phyloP scores from a whole-genome alignment of 2,113 vertebrate species.

The Calyptomena viridis region DNA sequence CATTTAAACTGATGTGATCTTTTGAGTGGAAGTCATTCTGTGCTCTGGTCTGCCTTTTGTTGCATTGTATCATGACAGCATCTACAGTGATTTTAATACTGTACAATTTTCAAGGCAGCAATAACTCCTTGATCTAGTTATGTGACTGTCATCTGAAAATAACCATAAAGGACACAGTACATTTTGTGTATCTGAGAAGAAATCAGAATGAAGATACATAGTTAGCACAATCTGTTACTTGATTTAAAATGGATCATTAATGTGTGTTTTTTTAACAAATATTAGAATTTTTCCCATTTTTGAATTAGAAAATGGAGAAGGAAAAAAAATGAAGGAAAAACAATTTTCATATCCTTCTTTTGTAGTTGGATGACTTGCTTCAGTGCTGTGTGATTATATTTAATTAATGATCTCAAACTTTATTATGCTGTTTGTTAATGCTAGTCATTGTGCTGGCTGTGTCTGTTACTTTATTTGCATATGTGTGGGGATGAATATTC shows the following conservation, averaged over 20 bases:
- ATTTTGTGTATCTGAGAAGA: background rate
- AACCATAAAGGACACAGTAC: background rate
- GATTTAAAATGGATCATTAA: background rate
- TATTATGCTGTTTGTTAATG: constrained; percentile 13
- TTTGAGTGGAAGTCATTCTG: background rate
- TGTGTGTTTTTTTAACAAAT: background rate
- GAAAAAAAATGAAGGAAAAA: background rate
- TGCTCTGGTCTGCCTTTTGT: background rate
- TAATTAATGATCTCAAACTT: constrained; percentile 47
- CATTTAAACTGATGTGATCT: background rate
- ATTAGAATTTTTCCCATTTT: background rate
- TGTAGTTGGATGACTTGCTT: constrained; percentile 21
- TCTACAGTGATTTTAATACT: background rate
- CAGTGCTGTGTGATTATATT: constrained; percentile 10
- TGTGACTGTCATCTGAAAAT: background rate
- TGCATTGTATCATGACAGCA: background rate
- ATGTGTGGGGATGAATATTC: background rate
- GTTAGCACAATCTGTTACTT: background rate
- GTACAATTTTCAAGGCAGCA: background rate
- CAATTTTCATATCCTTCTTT: constrained; percentile 8
- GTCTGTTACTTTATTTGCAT: constrained; percentile 40
- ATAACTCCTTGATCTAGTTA: background rate
- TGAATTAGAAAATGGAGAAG: background rate
- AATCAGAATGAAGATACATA: background rate
- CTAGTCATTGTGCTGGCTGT: background rate